Evolutionary conservation across 2,113 vertebrate species (phyloP), one percentile per base, ranked within the genome.

Genomic region (Coptodon bakossiorum): DNA sequence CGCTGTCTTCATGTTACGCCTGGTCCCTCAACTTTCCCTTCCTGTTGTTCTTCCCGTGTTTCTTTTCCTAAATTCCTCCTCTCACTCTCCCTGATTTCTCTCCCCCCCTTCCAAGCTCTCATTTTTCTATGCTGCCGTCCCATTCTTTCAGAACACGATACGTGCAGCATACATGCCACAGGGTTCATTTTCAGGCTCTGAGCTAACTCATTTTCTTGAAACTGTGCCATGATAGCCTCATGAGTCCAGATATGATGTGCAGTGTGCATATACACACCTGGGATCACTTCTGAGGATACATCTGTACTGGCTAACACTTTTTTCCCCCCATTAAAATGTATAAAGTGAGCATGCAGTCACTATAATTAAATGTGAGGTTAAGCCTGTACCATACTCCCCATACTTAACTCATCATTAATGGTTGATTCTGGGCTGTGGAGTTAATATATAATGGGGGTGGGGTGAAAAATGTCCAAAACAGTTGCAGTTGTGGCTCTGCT

Each of bases 41-140:
- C 96, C 96, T 97, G 96, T 97, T 96, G 95, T 96, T 96, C 94
- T 96, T 96, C 95, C 96, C 92, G 91, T 96, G 91, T 95, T 96
- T 95, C 94, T 95, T 95, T 95, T 94, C 89, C 94, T 85, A 93
- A 93, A 94, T 94, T 95, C 93, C 93, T 93, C 85, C 85, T 92
- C 92, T 94, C 89, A 86, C 63, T 90, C 85, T 88, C 89, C 78
- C 81, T 88, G 80, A 92, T 90, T 90, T 80, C 88, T 34, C 38
- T 17, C 86, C 83, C 80, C 87, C 84, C 9, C 71, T 54, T 79
- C 83, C 61, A 79, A 80, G 45, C 80, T 88, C 87, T 87, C 84
- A 52, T 92, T 93, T 92, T 90, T 92, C 89, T 90, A 17, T 43
- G 81, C 71, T 38, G 86, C 63, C 27, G 11, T 84, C 80, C 85